A percentile compares a stretch with the other conserved stretches of the same genome.
These are phyloP conservation scores for Poecilia wingei DNA, from an alignment of 2,797 vertebrate genomes.

Conservation along the genomic window DNA sequence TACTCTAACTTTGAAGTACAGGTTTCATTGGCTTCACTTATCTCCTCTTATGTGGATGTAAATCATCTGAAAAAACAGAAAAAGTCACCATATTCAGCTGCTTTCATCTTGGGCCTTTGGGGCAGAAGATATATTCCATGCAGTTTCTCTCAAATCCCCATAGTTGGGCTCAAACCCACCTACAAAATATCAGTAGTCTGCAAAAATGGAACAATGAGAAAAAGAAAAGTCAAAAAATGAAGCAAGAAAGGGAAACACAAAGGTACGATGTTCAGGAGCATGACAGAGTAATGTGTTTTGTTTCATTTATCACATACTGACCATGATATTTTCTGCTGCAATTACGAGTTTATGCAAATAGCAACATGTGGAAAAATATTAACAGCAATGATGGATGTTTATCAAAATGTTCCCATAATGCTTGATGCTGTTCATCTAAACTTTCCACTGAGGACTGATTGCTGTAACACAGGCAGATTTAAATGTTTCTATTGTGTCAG, in stretches of 20 bases:
- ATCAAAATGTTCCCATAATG: background rate
- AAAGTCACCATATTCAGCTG: conserved; percentile 6
- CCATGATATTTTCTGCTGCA: background rate
- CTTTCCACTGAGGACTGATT: conserved; percentile 13
- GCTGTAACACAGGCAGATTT: conserved; percentile 13
- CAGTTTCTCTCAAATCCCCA: background rate
- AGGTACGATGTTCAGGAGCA: background rate
- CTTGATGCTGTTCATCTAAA: conserved; percentile 15
- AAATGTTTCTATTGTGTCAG: conserved; percentile 17
- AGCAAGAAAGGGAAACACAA: background rate
- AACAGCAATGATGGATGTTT: background rate
- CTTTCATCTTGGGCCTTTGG: conserved; percentile 21
- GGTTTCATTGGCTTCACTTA: conserved; percentile 26
- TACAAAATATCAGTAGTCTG: background rate
- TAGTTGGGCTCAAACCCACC: background rate
- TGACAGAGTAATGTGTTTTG: background rate
- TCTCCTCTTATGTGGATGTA: conserved; percentile 16
- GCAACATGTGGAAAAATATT: background rate
- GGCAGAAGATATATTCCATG: conserved; percentile 1
- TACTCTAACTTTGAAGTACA: conserved; percentile 43
- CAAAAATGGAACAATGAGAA: background rate
- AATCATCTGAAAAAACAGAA: conserved; percentile 18
- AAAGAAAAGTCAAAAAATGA: background rate
- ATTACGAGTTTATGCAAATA: background rate
- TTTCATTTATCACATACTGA: background rate